Evolutionary conservation across 2,888 invertebrate species (phyloP).

Genomic region (Phrixothrix hirtus): DNA sequence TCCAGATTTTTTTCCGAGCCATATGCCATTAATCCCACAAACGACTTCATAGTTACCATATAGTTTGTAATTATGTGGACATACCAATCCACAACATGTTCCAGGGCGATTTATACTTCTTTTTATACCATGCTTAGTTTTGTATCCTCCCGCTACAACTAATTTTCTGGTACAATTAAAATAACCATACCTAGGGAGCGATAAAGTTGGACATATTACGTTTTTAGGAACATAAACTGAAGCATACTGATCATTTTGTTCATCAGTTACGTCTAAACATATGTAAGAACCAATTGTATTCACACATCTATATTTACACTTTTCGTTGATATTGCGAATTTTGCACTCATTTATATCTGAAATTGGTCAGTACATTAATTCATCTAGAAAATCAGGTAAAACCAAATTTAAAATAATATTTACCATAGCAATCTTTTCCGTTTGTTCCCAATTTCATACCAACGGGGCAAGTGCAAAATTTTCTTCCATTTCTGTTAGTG

Average conservation of each 20-base stretch:
- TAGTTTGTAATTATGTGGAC: neutral
- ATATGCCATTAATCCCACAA: neutral
- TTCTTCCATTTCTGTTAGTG: conserved; percentile 58
- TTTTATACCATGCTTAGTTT: neutral
- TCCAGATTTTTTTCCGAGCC: neutral
- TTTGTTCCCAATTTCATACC: conserved; percentile 39
- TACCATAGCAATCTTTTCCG: neutral
- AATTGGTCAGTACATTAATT: neutral
- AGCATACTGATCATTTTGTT: neutral
- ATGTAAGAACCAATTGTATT: neutral
- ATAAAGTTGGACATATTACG: neutral
- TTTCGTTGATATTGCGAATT: neutral
- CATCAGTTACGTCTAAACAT: neutral
- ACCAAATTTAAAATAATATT: too few species aligned
- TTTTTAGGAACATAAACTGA: neutral
- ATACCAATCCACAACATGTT: neutral
- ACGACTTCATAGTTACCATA: neutral
- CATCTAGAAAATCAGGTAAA: too few species aligned
- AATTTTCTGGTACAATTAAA: neutral
- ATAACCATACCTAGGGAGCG: neutral
- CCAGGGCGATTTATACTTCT: neutral
- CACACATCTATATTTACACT: neutral
- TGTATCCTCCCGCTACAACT: neutral
- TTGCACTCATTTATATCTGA: neutral
- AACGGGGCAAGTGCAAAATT: conserved; percentile 52